phyloP scores from a whole-genome alignment of 1,140 invertebrate genomes.

The Brachionus calyciflorus region DNA sequence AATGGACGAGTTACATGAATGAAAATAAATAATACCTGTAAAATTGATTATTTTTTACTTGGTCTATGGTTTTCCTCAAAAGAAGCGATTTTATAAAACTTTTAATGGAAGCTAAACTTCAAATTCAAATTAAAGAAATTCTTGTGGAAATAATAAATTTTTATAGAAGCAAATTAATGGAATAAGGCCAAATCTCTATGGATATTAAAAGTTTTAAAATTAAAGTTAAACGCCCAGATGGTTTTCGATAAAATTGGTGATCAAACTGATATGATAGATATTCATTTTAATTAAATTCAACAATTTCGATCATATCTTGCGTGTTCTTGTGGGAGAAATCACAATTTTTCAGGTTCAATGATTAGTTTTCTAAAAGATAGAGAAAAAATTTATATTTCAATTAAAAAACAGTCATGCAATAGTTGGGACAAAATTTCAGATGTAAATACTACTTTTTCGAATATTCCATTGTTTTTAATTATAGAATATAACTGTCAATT shows the following conservation, averaged over 20 bases:
- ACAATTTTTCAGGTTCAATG: neutral
- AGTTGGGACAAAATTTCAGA: neutral
- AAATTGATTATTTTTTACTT: neutral
- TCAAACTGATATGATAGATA: neutral
- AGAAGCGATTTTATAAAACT: neutral
- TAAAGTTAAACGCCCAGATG: neutral
- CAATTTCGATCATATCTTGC: neutral
- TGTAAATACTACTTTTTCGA: neutral
- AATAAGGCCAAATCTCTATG: neutral
- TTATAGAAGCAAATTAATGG: constrained; percentile 15
- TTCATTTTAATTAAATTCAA: neutral
- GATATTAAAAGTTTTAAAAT: neutral
- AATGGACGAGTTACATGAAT: neutral
- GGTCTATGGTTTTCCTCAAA: neutral
- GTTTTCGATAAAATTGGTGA: neutral
- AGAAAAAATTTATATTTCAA: neutral
- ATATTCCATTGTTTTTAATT: neutral
- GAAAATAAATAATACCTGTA: constrained; percentile 11
- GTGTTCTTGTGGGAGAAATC: neutral
- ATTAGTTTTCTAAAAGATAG: constrained; percentile 10
- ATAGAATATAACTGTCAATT: neutral
- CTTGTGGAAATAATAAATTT: neutral
- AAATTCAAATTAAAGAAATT: neutral
- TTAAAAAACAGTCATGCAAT: neutral
- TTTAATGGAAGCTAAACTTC: neutral